A percentile compares a stretch with the other conserved stretches of the same genome.
These are phyloP conservation scores for Thrips palmi DNA, from an alignment of 1,140 invertebrate species.

Conservation along the genomic window DNA sequence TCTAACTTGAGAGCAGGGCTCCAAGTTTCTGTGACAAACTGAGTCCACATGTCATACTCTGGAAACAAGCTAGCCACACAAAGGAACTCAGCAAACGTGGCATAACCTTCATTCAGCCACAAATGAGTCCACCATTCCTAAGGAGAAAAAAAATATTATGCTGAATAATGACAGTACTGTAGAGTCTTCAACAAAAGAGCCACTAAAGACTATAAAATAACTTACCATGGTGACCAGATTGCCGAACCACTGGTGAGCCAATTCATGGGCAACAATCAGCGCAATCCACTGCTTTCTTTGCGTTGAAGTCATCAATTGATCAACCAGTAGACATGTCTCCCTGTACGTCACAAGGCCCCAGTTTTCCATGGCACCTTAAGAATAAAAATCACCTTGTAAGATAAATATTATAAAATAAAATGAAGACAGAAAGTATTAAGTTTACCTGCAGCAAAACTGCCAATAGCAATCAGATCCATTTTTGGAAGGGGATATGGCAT, in stretches of 20 bases:
- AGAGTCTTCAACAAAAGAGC: background rate
- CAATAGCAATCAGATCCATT: conserved; percentile 86
- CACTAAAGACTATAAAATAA: no score
- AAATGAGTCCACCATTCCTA: conserved; percentile 39
- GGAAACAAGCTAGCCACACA: conserved; percentile 77
- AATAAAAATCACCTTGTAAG: background rate
- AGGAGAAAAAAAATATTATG: conserved; percentile 7
- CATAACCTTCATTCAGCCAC: conserved; percentile 76
- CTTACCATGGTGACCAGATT: conserved; percentile 82
- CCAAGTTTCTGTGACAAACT: conserved; percentile 72
- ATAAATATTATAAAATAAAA: conserved; percentile 6
- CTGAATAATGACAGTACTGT: background rate
- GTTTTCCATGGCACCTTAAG: conserved; percentile 84
- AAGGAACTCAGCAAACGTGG: conserved; percentile 73
- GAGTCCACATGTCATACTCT: conserved; percentile 85
- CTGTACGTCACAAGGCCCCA: conserved; percentile 78
- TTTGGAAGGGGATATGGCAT: conserved; percentile 92
- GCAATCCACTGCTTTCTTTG: conserved; percentile 73
- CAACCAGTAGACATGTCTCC: conserved; percentile 66
- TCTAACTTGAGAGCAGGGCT: conserved; percentile 72
- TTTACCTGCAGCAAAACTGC: conserved; percentile 65
- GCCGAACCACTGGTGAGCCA: conserved; percentile 84
- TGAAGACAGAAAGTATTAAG: conserved; percentile 2
- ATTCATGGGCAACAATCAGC: conserved; percentile 69
- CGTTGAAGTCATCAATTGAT: conserved; percentile 66